Evolutionary conservation across 2,113 vertebrate species (phyloP).

Genomic region (Andinoacara biseriatus): DNA sequence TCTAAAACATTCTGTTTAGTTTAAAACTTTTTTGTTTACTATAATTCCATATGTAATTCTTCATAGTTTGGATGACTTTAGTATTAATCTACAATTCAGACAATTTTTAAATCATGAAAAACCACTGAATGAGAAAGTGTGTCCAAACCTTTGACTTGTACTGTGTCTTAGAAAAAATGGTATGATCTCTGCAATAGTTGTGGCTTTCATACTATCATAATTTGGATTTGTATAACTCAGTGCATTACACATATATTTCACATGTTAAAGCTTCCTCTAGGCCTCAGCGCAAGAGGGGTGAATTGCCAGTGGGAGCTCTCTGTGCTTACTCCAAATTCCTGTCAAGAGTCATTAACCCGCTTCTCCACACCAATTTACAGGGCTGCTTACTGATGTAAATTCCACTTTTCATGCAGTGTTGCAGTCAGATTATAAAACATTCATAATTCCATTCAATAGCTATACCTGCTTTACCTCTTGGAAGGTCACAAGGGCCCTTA

Average conservation of each 20-base stretch:
- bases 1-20: too few species aligned
- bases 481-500: not conserved
- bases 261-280: not conserved
- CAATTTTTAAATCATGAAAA: too few species aligned
- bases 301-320: not conserved
- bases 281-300: not conserved
- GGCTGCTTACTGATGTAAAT: not conserved
- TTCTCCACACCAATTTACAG: not conserved
- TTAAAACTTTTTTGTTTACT: too few species aligned
- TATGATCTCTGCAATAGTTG: not conserved
- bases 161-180: not conserved
- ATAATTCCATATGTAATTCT: too few species aligned
- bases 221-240: not conserved
- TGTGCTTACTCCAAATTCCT: not conserved
- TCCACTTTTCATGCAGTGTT: not conserved
- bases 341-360: not conserved
- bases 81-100: too few species aligned
- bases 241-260: not conserved
- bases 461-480: not conserved
- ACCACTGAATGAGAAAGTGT: too few species aligned
- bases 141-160: too few species aligned
- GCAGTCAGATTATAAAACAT: not conserved
- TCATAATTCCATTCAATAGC: not conserved
- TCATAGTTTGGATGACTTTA: too few species aligned
- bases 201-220: not conserved